Conservation (phyloP, 2,113 vertebrate species). For the Azemiops feae region DNA sequence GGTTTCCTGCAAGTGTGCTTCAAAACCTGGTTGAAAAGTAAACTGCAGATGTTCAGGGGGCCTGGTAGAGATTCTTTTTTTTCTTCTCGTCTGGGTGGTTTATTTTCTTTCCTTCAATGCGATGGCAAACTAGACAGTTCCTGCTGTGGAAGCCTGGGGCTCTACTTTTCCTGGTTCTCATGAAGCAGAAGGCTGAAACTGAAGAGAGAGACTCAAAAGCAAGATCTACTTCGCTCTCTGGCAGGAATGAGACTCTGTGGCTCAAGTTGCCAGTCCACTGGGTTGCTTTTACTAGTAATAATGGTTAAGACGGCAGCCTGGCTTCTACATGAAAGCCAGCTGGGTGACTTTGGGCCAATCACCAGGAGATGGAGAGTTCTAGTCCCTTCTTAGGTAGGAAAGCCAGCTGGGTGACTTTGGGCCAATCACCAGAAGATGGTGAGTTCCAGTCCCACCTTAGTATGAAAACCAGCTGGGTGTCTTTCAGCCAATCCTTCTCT, state of each 20-base stretch:
- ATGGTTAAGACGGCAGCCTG: background rate
- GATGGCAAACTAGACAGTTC: background rate
- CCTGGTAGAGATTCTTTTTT: background rate
- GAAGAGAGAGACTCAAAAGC: background rate
- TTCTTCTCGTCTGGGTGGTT: background rate
- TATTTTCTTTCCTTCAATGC: background rate
- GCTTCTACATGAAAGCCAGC: no score
- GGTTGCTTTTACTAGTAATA: no score
- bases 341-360: no score
- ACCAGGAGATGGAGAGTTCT: no score
- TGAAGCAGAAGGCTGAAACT: background rate
- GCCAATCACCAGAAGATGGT: no score
- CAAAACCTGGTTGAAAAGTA: constrained; percentile 41
- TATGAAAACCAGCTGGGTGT: no score
- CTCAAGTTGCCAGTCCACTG: background rate
- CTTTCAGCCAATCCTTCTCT: no score
- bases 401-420: no score
- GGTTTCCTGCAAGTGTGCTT: constrained; percentile 43
- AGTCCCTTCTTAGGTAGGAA: no score
- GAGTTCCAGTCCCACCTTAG: no score
- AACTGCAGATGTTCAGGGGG: constrained; percentile 26
- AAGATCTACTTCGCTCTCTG: background rate
- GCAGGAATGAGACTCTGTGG: background rate
- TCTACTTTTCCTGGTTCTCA: background rate
- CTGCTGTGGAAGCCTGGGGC: background rate